Evolutionary conservation across 2,888 invertebrate species (phyloP).

Genomic region (Beris chalybata): DNA sequence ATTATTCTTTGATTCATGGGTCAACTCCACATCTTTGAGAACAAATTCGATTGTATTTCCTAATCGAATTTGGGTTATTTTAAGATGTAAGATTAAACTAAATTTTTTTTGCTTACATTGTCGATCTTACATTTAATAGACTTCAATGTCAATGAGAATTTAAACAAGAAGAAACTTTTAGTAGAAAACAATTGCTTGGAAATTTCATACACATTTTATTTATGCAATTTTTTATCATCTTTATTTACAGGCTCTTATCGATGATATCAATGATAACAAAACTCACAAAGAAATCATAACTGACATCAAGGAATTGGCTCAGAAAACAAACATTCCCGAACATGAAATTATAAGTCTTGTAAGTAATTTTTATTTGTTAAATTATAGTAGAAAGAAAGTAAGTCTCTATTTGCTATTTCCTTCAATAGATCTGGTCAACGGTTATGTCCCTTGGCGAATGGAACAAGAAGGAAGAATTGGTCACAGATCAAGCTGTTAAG

Average conservation of each 20-base stretch:
- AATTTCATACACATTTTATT: slow-evolving; percentile 8
- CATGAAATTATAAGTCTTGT: slow-evolving; percentile 87
- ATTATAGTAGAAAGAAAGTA: neutral
- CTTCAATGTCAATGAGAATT: slow-evolving; percentile 36
- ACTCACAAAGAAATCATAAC: slow-evolving; percentile 81
- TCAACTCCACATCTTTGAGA: slow-evolving; percentile 2
- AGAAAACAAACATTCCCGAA: slow-evolving; percentile 82
- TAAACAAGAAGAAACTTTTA: slow-evolving; percentile 16
- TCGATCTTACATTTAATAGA: slow-evolving; percentile 20
- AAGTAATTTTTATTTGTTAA: slow-evolving; percentile 47
- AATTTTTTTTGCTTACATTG: slow-evolving; percentile 38
- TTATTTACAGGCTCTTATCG: slow-evolving; percentile 67
- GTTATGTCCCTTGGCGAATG: slow-evolving; percentile 96
- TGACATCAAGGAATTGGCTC: slow-evolving; percentile 84
- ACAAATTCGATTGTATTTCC: slow-evolving; percentile 11
- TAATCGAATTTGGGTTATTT: slow-evolving; percentile 31
- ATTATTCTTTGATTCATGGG: no score
- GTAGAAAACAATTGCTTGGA: neutral
- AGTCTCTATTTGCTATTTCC: neutral
- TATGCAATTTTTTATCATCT: slow-evolving; percentile 6
- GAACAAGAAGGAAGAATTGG: slow-evolving; percentile 97
- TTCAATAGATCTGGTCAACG: slow-evolving; percentile 81
- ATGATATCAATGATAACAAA: slow-evolving; percentile 85
- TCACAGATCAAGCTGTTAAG: slow-evolving; percentile 93
- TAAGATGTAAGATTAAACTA: slow-evolving; percentile 36